Base-by-base conservation (phyloP, 92 coral and sea anemone species). In the Porites divaricata region DNA sequence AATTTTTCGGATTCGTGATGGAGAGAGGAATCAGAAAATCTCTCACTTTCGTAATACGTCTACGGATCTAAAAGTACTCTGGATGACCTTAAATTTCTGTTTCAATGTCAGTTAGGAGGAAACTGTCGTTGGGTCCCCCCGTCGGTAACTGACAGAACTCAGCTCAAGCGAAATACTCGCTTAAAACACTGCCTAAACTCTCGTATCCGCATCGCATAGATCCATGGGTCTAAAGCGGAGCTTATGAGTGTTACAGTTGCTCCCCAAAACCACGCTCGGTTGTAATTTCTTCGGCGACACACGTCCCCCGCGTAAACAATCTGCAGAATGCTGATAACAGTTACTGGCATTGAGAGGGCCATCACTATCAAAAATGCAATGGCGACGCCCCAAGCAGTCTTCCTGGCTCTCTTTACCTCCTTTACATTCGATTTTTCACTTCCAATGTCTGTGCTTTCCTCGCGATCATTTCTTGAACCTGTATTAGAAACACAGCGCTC, bases 211-310 rank as follows among this genome's bases (percentile, higher is more conserved):
- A 90, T 70, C 0, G 98, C 90, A 56, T 91, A 92, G 5, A 94
- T 90, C 98, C 98, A 94, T 0, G 98, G 95, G 63, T 94, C 93
- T 13, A 86, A 17, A 3, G 93, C 91, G 17, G 95, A 86, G 64
- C 91, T 86, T 25, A 82, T 48, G 71, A 83, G 91, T 11, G 93
- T 80, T 22, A 94, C 45, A 6, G 87, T 67, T 12, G 69, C 83
- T 1, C 79, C 90, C 93, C 95, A 92, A 26, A 91, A 87, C 98
- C 98, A 94, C 19, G 74, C 92, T 22, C 79, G 88, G 53, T 72
- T 83, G 7, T 71, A 15, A 22, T 77, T 78, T 26, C 83, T 69
- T 61, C 71, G 77, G 24, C 69, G 76, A 59, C 95, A 91, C n/a
- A 84, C 19, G 11, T 86, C 67, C 11, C 76, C 66, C 35, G 77